Evolutionary conservation across 1,140 invertebrate genomes (phyloP).

Genomic region (Parasteatoda tepidariorum): DNA sequence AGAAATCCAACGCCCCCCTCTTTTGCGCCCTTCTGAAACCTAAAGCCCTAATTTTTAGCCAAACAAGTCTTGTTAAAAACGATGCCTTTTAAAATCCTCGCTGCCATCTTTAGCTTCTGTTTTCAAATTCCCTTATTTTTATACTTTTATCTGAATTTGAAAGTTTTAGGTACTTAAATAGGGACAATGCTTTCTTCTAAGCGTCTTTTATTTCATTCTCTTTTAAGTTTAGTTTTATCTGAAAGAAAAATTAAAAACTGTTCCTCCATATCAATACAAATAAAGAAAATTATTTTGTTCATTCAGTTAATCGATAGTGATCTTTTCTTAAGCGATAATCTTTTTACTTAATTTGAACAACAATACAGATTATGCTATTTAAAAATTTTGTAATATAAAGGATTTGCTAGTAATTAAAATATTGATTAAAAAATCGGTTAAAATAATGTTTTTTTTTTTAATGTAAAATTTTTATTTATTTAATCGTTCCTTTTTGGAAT

Average conservation of each 20-base stretch:
- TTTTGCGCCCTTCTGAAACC: conserved; percentile 34
- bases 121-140: not conserved
- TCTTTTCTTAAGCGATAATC: too few species aligned
- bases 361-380: too few species aligned
- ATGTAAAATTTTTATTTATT: too few species aligned
- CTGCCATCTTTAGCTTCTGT: conserved; percentile 16
- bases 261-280: not conserved
- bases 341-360: too few species aligned
- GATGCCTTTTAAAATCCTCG: conserved; percentile 52
- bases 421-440: too few species aligned
- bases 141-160: conserved; percentile 25
- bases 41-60: conserved; percentile 50
- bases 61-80: conserved; percentile 57
- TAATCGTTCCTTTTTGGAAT: too few species aligned
- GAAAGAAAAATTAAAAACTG: not conserved
- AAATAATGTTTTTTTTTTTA: too few species aligned
- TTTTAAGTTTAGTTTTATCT: not conserved
- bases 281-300: not conserved
- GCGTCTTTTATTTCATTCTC: not conserved
- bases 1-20: conserved; percentile 49
- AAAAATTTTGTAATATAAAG: too few species aligned
- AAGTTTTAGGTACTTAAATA: conserved; percentile 23
- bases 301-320: too few species aligned
- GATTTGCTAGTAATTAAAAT: too few species aligned
- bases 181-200: not conserved